A percentile compares a stretch with the other conserved stretches of the same genome.
phyloP scores from a whole-genome alignment of 2,797 vertebrate species.

The Aphelocoma californica region DNA sequence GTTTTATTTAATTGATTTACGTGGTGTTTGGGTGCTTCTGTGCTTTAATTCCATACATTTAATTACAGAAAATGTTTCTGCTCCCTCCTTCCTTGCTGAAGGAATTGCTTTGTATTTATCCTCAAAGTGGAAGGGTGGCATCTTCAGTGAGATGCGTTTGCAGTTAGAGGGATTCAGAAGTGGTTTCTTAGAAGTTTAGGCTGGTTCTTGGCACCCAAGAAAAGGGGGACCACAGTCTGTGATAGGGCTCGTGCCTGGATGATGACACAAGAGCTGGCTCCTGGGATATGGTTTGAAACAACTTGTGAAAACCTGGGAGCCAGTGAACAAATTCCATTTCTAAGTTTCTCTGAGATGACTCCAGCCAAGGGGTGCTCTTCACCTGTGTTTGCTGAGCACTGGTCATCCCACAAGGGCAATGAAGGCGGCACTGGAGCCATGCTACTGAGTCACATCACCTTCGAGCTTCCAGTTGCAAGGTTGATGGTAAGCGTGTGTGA shows the following conservation, averaged over 20 bases:
- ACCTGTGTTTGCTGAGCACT: not conserved
- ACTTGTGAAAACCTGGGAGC: not conserved
- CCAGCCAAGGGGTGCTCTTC: not conserved
- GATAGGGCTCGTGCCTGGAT: fast-evolving
- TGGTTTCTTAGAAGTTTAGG: not conserved
- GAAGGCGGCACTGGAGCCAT: not conserved
- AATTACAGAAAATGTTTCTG: not conserved
- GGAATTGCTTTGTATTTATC: not conserved
- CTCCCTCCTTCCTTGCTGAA: not conserved
- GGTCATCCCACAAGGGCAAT: not conserved
- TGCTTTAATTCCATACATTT: not conserved
- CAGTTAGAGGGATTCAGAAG: not conserved
- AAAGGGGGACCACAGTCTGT: not conserved
- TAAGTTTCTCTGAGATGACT: not conserved
- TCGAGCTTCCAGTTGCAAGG: not conserved
- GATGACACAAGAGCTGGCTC: not conserved
- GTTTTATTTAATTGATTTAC: not conserved
- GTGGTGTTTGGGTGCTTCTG: not conserved
- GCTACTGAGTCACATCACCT: conserved; percentile 30
- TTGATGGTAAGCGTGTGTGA: not conserved
- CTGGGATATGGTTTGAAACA: not conserved
- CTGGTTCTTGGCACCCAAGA: not conserved
- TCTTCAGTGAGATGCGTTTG: not conserved
- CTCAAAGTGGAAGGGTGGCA: not conserved
- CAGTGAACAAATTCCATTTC: not conserved